phyloP scores from a whole-genome alignment of 2,797 vertebrate species.

The Cetoscarus ocellatus region DNA sequence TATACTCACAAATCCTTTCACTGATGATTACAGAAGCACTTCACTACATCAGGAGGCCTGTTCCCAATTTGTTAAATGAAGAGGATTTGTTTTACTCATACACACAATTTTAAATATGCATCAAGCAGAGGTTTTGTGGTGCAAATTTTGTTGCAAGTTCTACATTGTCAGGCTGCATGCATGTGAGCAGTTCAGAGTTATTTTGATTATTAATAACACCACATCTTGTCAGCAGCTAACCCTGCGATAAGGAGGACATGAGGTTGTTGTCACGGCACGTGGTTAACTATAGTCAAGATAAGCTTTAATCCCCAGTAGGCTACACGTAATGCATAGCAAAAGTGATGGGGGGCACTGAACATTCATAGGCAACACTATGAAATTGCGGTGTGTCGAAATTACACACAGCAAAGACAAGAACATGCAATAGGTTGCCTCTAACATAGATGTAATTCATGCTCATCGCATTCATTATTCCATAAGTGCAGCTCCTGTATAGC shows the following conservation, averaged over 20 bases:
- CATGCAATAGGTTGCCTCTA: conserved; percentile 16
- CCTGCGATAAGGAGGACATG: conserved; percentile 69
- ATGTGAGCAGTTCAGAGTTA: conserved; percentile 46
- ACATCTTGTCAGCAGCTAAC: conserved; percentile 64
- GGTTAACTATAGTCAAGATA: conserved; percentile 73
- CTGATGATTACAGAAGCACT: conserved; percentile 74
- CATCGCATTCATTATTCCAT: conserved; percentile 39
- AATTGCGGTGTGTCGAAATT: conserved; percentile 23
- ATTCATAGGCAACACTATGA: conserved; percentile 19
- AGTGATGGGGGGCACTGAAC: conserved; percentile 42
- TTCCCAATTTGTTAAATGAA: conserved; percentile 54
- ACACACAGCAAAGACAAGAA: conserved; percentile 21
- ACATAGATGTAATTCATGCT: conserved; percentile 36
- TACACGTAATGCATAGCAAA: conserved; percentile 70
- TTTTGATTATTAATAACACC: conserved; percentile 67
- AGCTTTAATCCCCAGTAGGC: conserved; percentile 72
- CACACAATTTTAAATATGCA: not conserved
- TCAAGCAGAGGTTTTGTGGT: conserved; percentile 1
- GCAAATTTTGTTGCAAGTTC: conserved; percentile 14
- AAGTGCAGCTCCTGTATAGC: conserved; percentile 20
- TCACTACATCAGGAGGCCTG: conserved; percentile 12
- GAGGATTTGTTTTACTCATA: conserved; percentile 25
- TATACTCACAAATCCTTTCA: conserved; percentile 77
- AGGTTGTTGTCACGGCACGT: conserved; percentile 69
- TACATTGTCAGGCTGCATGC: conserved; percentile 35